Base-by-base conservation (phyloP, 2,888 invertebrate genomes). In the Frankliniella fusca region DNA sequence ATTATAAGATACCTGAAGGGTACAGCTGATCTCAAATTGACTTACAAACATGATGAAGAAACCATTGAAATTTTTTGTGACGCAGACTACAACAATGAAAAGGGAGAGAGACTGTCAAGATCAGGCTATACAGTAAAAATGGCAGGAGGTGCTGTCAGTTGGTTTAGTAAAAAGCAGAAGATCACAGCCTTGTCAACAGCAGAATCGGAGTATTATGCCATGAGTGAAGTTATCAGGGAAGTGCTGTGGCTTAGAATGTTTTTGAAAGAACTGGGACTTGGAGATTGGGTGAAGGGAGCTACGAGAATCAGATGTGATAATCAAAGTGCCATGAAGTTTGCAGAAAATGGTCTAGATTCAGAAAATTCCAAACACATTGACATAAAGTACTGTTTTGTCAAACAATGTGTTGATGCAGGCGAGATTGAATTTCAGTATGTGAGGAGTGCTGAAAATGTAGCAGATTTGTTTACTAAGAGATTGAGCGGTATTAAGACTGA, bases 281-380 rank as follows among this genome's bases (percentile, higher is more conserved):
- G 23, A 20, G 3, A 23, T n/a, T 23, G 20, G 65, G 18, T 49
- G 28, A 54, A 61, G 61, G 61, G 48, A 65, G 20, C 70, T n/a
- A 20, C 38, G 5, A 18, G 54, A n/a, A 8, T 81, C n/a, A 50
- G 49, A 65, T 65, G 50, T 65, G 80, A 83, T 65, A 83, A 83
- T 81, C 81, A 83, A 81, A 79, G 81, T 65, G 65, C 65, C 20
- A 65, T 12, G 9, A 20, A 23, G 20, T 23, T 65, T n/a, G n/a
- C n/a, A 20, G 65, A 65, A n/a, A 65, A 15, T 65, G 65, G 65
- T n/a, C 65, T 65, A 20, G 65, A 65, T n/a, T 65, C 65, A n/a
- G 11, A 65, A 3, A 65, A 23, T 20, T 65, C 65, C 1, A 65
- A 65, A 23, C 65, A 65, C n/a, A 65, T 65, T 65, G 65, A 65